phyloP scores from a whole-genome alignment of 30 jellyfish, hydroid and myxozoan species.

The Sanderia malayensis region DNA sequence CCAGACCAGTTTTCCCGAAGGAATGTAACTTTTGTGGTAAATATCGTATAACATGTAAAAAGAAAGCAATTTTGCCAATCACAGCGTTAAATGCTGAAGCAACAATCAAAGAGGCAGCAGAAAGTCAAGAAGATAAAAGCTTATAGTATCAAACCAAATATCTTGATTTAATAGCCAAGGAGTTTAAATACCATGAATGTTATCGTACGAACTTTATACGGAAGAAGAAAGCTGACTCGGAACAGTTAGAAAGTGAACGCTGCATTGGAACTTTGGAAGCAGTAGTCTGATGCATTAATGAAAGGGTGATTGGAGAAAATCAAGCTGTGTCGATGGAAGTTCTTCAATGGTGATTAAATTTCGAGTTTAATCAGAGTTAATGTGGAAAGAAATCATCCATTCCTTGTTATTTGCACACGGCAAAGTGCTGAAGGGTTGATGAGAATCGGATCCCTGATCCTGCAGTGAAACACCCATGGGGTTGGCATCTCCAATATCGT shows the following conservation, averaged over 20 bases:
- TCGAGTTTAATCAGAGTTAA: too few species aligned
- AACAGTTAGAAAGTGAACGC: background rate
- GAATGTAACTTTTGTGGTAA: conserved; percentile 3
- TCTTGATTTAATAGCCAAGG: conserved; percentile 24
- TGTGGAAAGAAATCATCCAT: too few species aligned
- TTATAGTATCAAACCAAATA: conserved; percentile 3
- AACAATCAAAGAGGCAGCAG: conserved; percentile 21
- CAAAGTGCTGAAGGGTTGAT: too few species aligned
- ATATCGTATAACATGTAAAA: conserved; percentile 12
- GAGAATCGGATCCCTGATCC: too few species aligned
- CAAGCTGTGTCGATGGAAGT: conserved; percentile 22
- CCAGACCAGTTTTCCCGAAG: conserved; percentile 9
- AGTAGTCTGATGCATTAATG: background rate
- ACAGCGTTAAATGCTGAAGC: background rate
- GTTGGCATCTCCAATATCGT: too few species aligned
- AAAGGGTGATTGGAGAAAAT: conserved; percentile 12
- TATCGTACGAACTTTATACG: conserved; percentile 21
- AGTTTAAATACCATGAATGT: conserved; percentile 24
- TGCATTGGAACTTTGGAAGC: conserved; percentile 5
- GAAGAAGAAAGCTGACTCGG: background rate
- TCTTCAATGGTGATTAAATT: too few species aligned
- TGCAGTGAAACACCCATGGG: too few species aligned
- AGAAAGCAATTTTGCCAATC: background rate
- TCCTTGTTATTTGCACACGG: too few species aligned
- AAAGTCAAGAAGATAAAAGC: conserved; percentile 11